phyloP scores from a whole-genome alignment of 1,140 invertebrate genomes.

The Elymnias hypermnestra region DNA sequence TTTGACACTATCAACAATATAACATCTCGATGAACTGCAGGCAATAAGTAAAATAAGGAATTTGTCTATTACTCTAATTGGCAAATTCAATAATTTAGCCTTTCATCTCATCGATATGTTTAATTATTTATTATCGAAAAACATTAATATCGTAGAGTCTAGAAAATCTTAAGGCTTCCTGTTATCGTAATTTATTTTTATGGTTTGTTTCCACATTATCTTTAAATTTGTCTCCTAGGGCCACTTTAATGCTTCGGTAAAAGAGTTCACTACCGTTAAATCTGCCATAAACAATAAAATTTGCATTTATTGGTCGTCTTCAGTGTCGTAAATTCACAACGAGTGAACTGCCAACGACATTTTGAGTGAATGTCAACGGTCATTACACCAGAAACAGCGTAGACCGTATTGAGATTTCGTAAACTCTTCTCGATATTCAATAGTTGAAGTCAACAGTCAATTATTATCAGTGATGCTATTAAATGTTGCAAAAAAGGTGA shows the following conservation, averaged over 20 bases:
- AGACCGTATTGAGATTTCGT: constrained; percentile 46
- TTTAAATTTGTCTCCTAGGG: constrained; percentile 26
- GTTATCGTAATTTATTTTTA: too few relatives aligned
- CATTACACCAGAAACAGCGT: constrained; percentile 42
- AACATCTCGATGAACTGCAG: too few relatives aligned
- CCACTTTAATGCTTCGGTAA: constrained; percentile 63
- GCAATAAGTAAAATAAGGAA: too few relatives aligned
- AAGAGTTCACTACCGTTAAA: constrained; percentile 72
- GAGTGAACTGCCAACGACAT: constrained; percentile 66
- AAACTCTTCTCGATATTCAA: constrained; percentile 51
- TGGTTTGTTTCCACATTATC: too few relatives aligned
- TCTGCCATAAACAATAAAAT: constrained; percentile 74
- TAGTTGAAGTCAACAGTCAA: constrained; percentile 69
- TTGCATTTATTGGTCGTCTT: constrained; percentile 74
- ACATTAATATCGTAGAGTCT: too few relatives aligned
- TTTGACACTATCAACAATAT: too few relatives aligned
- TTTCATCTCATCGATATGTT: too few relatives aligned
- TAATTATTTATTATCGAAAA: too few relatives aligned
- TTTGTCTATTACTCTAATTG: too few relatives aligned
- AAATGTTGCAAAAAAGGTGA: constrained; percentile 32
- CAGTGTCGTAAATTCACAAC: constrained; percentile 64
- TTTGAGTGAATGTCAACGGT: constrained; percentile 65
- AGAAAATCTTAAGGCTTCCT: too few relatives aligned
- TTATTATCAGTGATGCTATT: constrained; percentile 44
- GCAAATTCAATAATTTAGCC: too few relatives aligned